These are phyloP conservation scores for Aphidius gifuensis DNA, from an alignment of 1,140 invertebrate genomes.

Conservation along the genomic window DNA sequence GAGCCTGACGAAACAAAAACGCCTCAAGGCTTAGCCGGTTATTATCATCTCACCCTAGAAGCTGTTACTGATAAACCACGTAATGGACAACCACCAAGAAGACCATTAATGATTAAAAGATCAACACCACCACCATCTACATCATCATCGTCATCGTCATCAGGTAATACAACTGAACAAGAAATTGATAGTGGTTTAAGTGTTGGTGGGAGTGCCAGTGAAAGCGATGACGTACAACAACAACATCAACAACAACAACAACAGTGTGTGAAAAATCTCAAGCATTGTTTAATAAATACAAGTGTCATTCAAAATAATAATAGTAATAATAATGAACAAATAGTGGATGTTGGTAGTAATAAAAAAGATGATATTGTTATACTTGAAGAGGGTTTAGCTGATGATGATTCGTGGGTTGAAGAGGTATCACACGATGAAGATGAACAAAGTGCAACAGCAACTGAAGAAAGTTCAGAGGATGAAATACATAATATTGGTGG, in stretches of 20 bases:
- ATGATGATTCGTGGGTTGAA: slow-evolving; percentile 85
- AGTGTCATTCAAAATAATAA: neutral
- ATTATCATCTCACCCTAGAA: slow-evolving; percentile 51
- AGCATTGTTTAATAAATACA: slow-evolving; percentile 19
- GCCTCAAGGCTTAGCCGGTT: slow-evolving; percentile 47
- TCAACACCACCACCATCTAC: slow-evolving; percentile 1
- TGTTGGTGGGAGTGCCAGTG: slow-evolving; percentile 49
- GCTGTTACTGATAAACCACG: slow-evolving; percentile 37
- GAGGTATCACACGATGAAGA: slow-evolving; percentile 76
- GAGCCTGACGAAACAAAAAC: slow-evolving; percentile 47
- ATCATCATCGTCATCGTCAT: slow-evolving; percentile 26
- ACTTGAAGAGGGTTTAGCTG: slow-evolving; percentile 77
- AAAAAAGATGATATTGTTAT: slow-evolving; percentile 60
- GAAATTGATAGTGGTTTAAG: slow-evolving; percentile 48
- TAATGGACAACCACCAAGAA: slow-evolving; percentile 43
- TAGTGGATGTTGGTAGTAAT: slow-evolving; percentile 12
- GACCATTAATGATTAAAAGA: slow-evolving; percentile 40
- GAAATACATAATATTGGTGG: slow-evolving; percentile 52
- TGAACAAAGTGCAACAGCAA: slow-evolving; percentile 54
- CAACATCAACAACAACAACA: slow-evolving; percentile 1
- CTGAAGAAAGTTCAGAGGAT: slow-evolving; percentile 58
- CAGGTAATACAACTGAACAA: slow-evolving; percentile 35
- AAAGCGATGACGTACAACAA: slow-evolving; percentile 46
- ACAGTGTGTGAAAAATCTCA: neutral
- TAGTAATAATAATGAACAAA: slow-evolving; percentile 3